Base-by-base conservation (phyloP, 2,888 invertebrate genomes). In the Xylocampa areola region DNA sequence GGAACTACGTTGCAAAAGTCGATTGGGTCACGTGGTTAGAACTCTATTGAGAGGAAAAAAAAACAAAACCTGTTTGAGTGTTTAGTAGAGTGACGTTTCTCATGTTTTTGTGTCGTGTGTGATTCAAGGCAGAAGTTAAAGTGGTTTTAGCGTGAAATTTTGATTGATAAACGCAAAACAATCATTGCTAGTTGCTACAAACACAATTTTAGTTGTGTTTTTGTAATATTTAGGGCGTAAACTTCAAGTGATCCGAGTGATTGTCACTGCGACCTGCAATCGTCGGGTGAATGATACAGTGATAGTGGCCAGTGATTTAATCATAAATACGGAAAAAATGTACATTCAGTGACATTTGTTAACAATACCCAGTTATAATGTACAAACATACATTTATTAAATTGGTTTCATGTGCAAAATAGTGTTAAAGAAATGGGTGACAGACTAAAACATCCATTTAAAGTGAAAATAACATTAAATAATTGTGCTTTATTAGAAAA, bases 391-490 rank as follows among this genome's bases (percentile, higher is more conserved):
- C 54, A 58, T 48, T 65, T 66, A 30, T 44, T 53, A 52, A 63
- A 67, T 67, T 61, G 64, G 47, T 63, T 68, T 72, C 72, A 77
- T 74, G 76, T 57, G 75, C 48, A 60, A 71, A 77, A 82, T 82
- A 85, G 88, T 87, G 82, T 80, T 61, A 81, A 81, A 91, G 92
- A 90, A 87, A 94, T 94, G 93, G 93, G 89, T 90, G 92, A 91
- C 87, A 90, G 85, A 68, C 84, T 90, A 50, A 91, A 89, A 80
- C 88, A 89, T 80, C 92, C 90, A 85, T 89, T 86, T 59, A 92
- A 87, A 90, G 89, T 90, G 86, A 92, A 91, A 91, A 84, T 73
- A 84, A 87, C 89, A 77, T 79, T 84, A 62, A 27, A 63, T 40
- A 39, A 51, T 67, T 59, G 77, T 75, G 82, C 80, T 82, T 69